Evolutionary conservation across 2,113 vertebrate genomes (phyloP), one percentile per base, ranked within the genome.

Genomic region (Xiphophorus couchianus): DNA sequence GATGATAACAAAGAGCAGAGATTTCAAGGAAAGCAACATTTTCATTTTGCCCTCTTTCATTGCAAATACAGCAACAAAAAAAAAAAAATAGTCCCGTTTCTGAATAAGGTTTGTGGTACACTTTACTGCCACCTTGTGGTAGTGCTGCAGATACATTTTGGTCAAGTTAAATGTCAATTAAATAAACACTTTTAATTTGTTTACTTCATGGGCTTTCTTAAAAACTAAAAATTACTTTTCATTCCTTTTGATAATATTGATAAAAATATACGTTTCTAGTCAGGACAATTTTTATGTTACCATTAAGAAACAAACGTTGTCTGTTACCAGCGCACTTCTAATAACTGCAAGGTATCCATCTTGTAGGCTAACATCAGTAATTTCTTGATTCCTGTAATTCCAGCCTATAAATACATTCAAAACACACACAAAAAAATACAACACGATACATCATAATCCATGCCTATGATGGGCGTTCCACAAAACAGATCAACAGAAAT

Each of bases 391-490:
- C 2, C 42, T 6, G 35, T 68, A 25, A 60, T 48, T 67, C 22
- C 37, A 66, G 25, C 66, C 60, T 22, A 62, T 35, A 25, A 44
- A 65, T 14, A 82, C 13, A 35, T 48, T 62, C 6, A 73, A 37
- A 77, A 61, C 33, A 73, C 33, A 73, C 33, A 35, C 0, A 31
- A 66, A 29, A 39, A 67, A 44, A 81, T 62, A 42, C 44, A 58
- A n/a, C 13, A 66, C 63, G 29, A 35, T 28, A 61, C 62, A 81
- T 77, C 62, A 82, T 51, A 80, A 69, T 70, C 67, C 84, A 87
- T 90, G 87, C 89, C 69, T 44, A 28, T 69, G 82, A 83, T 76
- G 71, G 71, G 35, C 60, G 64, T 5, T 30, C 27, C 81, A 87
- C 63, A 73, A 73, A 65, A 73, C 79, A 83, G 73, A 73, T 77